Percentiles rank a stretch among this genome's conserved stretches.
phyloP scores from a whole-genome alignment of 2,797 vertebrate species.

The Enteromius afrohamiltoni region DNA sequence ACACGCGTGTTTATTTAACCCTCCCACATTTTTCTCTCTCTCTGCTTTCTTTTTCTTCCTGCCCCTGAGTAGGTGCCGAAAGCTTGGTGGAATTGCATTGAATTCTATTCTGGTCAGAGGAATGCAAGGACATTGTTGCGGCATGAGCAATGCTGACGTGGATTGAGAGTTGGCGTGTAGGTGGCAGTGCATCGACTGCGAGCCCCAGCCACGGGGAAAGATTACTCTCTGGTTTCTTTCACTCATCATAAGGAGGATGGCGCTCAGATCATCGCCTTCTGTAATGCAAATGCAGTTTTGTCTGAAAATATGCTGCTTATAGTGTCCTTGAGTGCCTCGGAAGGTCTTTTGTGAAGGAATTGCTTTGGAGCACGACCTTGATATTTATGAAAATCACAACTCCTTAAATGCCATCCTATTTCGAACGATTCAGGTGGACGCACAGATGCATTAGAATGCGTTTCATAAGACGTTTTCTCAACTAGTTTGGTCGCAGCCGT shows the following conservation, averaged over 20 bases:
- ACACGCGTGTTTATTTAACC: neutral
- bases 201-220: conserved; percentile 50
- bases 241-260: conserved; percentile 45
- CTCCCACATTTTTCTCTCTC: neutral
- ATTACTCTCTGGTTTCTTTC: conserved; percentile 28
- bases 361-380: conserved; percentile 54
- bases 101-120: conserved; percentile 41
- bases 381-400: conserved; percentile 57
- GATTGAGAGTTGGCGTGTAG: conserved; percentile 55
- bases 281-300: conserved; percentile 63
- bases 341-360: conserved; percentile 50
- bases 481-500: neutral
- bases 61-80: neutral
- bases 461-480: conserved; percentile 10
- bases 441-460: conserved; percentile 43
- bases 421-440: conserved; percentile 21
- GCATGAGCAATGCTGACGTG: conserved; percentile 40
- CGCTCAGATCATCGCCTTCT: conserved; percentile 53
- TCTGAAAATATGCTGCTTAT: conserved; percentile 46
- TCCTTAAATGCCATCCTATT: conserved; percentile 49
- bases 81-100: conserved; percentile 33
- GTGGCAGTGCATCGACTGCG: conserved; percentile 51
- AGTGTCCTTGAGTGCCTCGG: conserved; percentile 50
- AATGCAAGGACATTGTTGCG: conserved; percentile 42
- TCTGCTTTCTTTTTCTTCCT: conserved; percentile 11